Percentiles rank a stretch among this genome's conserved stretches.
Conservation (phyloP, 2,888 invertebrate species). For the Sinodicranocentrus sp. region DNA sequence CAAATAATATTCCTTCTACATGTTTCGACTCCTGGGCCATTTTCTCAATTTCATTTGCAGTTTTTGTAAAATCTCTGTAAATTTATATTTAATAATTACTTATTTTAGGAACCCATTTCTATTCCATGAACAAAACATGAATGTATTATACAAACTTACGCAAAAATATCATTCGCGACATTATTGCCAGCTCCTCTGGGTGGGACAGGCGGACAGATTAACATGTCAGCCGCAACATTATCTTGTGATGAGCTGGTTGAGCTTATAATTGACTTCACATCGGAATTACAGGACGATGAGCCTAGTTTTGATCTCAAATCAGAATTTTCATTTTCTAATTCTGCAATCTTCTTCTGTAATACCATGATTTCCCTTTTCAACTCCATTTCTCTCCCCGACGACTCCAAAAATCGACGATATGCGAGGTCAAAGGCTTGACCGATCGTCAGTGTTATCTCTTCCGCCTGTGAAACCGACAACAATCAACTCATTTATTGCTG, state of each 20-base stretch:
- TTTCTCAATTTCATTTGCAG: constrained; percentile 76
- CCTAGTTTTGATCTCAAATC: constrained; percentile 89
- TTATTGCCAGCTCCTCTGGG: constrained; percentile 71
- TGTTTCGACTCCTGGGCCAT: constrained; percentile 72
- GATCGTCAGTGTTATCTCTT: constrained; percentile 98
- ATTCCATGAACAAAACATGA: not conserved
- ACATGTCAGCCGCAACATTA: constrained; percentile 69
- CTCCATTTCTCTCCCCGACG: constrained; percentile 93
- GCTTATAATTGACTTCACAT: constrained; percentile 62
- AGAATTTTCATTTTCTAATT: constrained; percentile 91
- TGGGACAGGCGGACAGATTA: constrained; percentile 75
- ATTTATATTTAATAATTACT: not conserved
- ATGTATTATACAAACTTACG: constrained; percentile 65
- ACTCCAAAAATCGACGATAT: constrained; percentile 94
- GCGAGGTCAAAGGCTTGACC: constrained; percentile 99
- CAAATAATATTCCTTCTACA: constrained; percentile 70
- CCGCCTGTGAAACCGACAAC: constrained; percentile 84
- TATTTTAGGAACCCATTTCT: not conserved
- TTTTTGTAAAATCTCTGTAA: constrained; percentile 75
- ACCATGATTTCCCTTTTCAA: constrained; percentile 87
- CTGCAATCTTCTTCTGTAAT: constrained; percentile 91
- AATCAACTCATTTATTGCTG: not conserved
- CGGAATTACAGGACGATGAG: constrained; percentile 81
- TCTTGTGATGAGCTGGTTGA: constrained; percentile 63
- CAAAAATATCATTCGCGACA: constrained; percentile 76